Evolutionary conservation across 1,140 invertebrate genomes (phyloP), one percentile per base, ranked within the genome.

Genomic region (Ceratoteleas bidentatus): DNA sequence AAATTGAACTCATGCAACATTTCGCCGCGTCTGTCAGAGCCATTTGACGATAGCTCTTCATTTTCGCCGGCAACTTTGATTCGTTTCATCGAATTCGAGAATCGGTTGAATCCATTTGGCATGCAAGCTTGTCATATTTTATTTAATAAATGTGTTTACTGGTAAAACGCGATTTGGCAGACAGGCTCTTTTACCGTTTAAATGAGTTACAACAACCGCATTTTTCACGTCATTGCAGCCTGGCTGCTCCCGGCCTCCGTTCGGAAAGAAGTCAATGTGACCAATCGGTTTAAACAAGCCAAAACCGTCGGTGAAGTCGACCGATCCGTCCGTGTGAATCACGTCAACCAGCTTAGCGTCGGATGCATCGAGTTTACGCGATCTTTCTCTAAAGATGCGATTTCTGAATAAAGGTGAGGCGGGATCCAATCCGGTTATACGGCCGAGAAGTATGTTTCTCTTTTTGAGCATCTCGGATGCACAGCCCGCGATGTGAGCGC

Each of bases 341-440:
- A 96, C 95, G 86, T 98, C 96, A 1, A 98, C 96, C 14, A 97
- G 94, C 57, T 93, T 90, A 9, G 97, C 97, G 84, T 98, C 97
- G 0, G 93, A 93, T 1, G 95, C 94, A 85, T 97, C 96, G 1
- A 97, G 88, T 58, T 91, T 95, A 85, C 88, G 85, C 3, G 87
- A 85, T 49, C 85, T 91, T 72, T 93, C 89, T 15, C 86, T 78
- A 69, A 91, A 85, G n/a, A 93, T 73, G 79, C 92, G 80, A 81
- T 91, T 92, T 77, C 93, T 88, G 85, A 95, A 96, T 68, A 95
- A 93, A 0, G 94, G 94, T 2, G 93, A 94, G 0, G 95, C 94
- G 8, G 95, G 95, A 87, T 96, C 95, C 36, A 95, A 82, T 56
- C 94, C 96, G 36, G 95, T 96, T 47, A 97, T 96, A 80, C 95